Evolutionary conservation across 2,113 vertebrate species (phyloP), one percentile per base, ranked within the genome.

Genomic region (Callithrix jacchus): DNA sequence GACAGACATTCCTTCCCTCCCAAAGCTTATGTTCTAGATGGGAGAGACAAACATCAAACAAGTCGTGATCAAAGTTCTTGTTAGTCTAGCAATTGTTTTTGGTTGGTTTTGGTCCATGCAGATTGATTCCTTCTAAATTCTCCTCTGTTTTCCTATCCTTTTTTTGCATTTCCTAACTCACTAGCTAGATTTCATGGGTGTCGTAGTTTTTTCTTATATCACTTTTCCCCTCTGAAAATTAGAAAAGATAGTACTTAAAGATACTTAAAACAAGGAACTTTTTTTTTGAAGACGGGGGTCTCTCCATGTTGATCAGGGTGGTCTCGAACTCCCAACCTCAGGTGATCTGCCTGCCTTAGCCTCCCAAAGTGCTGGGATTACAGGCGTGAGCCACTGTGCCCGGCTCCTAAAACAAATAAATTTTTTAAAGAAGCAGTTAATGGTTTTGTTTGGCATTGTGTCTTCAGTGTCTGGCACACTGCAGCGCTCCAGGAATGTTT

Each of bases 191-290:
- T 94, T 97, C 58, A 84, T 77, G 20, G 64, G 4, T 71, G 1
- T 71, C 30, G 37, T 79, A 1, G 14, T 74, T 40, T 88, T 96
- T 52, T 77, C 66, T 68, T 84, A n/a, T 88, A 73, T 86, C 10
- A 25, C 27, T 77, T 80, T 94, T 42, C 18, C 35, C 14, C 8
- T 56, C 45, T 18, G 21, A 87, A 81, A 96, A 83, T 52, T 71
- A 8, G 68, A n/a, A 74, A 45, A 76, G 73, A 77, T 77, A 30
- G 8, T 92, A 37, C 80, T 54, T 85, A 18, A 79, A 83, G 77
- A 82, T 61, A 82, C 25, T 70, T 77, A 70, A 77, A 95, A 66
- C 27, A 95, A 91, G n/a, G 11, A 91, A 1, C 82, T 92, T 96
- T 87, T 93, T 64, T 61, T 58, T 58, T 56, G 13, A 12, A 30